Evolutionary conservation across 2,888 invertebrate species (phyloP), one percentile per base, ranked within the genome.

Genomic region (Glaucopsyche alexis): DNA sequence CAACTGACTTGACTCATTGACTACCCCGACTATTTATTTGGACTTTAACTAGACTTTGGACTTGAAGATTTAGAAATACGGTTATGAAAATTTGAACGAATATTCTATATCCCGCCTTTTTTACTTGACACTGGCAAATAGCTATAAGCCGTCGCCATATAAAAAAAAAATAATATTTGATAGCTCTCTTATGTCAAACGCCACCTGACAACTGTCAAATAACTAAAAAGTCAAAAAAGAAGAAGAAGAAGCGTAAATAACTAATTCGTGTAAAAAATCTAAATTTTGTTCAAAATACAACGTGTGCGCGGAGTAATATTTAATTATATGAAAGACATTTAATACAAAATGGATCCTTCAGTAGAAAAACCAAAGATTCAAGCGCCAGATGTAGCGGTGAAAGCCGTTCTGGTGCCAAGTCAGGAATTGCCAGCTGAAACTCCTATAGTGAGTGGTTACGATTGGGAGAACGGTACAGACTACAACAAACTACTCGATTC

Each of bases 381-480:
- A 11, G 91, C 87, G 2, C 91, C 90, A 0, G 92, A 94, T 77
- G 86, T 94, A 50, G 95, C 96, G 0, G 94, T 95, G 72, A 95
- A 94, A 77, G 96, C 97, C 1, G 97, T 97, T 6, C 87, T 97
- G 52, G 93, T 95, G 67, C 94, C 95, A 38, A 97, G 96, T 82
- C 94, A 94, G 76, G 93, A 94, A 7, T 84, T 97, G 73, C 95
- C 96, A 0, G 89, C 93, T 7, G 94, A 93, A 79, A 95, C 96
- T 0, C 95, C 95, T 0, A 93, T 90, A 73, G 96, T 98, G 0
- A 86, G 93, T 77, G 99, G 99, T 6, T 99, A 99, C 87, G 98
- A 99, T 84, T 99, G 98, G 95, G 98, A 98, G 85, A 92, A 95
- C 79, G 97, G 99, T 67, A 89, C 98, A 8, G 95, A 99, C 87